Conservation (phyloP, 2,113 vertebrate genomes). For the Tretioscincus oriximinensis region DNA sequence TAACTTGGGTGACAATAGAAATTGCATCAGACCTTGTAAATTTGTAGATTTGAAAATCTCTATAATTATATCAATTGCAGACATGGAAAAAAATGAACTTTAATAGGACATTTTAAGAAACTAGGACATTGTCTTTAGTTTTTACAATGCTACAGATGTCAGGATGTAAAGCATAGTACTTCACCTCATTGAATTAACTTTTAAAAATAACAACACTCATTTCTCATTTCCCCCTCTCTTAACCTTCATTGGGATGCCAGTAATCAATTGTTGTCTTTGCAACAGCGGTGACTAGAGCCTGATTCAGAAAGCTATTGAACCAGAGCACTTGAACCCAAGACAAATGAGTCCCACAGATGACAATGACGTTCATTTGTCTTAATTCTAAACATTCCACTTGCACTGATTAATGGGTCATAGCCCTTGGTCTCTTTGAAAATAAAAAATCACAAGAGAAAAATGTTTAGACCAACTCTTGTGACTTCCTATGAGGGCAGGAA, state of each 20-base stretch:
- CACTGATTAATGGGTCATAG: background rate
- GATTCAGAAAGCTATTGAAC: background rate
- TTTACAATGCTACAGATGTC: too few relatives aligned
- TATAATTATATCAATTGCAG: too few relatives aligned
- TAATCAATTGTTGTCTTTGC: background rate
- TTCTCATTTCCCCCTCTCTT: background rate
- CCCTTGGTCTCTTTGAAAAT: background rate
- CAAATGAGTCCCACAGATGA: slow-evolving; percentile 3
- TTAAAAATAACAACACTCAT: background rate
- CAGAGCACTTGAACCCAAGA: background rate
- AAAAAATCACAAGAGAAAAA: background rate
- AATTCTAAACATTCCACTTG: background rate
- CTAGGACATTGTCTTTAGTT: too few relatives aligned
- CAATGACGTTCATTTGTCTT: slow-evolving; percentile 13
- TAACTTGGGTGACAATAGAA: too few relatives aligned
- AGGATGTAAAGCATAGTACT: too few relatives aligned
- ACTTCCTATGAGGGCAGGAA: background rate
- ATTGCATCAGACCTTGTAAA: too few relatives aligned
- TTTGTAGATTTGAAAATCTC: too few relatives aligned
- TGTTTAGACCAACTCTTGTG: background rate
- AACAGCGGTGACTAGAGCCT: background rate
- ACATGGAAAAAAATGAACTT: too few relatives aligned
- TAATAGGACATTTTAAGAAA: too few relatives aligned
- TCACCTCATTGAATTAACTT: background rate
- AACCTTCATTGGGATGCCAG: background rate